Evolutionary conservation across 2,113 vertebrate species (phyloP), one percentile per base, ranked within the genome.

Genomic region (Phoenicopterus ruber): DNA sequence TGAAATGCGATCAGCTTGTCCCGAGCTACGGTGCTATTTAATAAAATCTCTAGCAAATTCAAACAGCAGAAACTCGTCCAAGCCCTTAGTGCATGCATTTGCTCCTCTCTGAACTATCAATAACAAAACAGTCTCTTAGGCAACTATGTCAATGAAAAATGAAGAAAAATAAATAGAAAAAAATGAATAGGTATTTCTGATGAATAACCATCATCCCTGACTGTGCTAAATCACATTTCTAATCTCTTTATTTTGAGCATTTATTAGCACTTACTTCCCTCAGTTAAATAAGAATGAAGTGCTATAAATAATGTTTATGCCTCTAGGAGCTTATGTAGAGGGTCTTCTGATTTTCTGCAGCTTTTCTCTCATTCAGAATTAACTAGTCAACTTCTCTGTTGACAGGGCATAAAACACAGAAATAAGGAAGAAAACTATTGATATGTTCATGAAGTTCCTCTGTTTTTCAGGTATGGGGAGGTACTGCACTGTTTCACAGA

Each of bases 31-130:
- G 65, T 87, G 74, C 80, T 93, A 63, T 97, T 94, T 93, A 93
- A 40, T 80, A 96, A 97, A 97, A 95, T 55, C 93, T 93, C 86
- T 86, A 90, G 89, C 72, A 98, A 97, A 96, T 96, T 96, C 70
- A 93, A 96, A 94, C 74, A 94, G 55, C 79, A 96, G 93, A 96
- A 97, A 91, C 40, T 90, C 61, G 65, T 92, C 93, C 57, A 79
- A 80, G 84, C 95, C 95, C 80, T 95, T 94, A 97, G 69, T 77
- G 92, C 85, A 69, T 95, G 67, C 84, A 94, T 90, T 95, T 91
- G 47, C 44, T 95, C 19, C 69, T 97, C 86, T 58, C 71, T 97
- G 83, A 98, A 87, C 92, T 92, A 96, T 93, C 82, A 95, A 89
- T 78, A 87, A 55, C 47, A 95, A 84, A 92, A 69, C 18, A 92